Percentiles rank a stretch among this genome's conserved stretches.
Evolutionary conservation across 2,888 invertebrate species (phyloP).

Genomic region (Microctonus brassicae): DNA sequence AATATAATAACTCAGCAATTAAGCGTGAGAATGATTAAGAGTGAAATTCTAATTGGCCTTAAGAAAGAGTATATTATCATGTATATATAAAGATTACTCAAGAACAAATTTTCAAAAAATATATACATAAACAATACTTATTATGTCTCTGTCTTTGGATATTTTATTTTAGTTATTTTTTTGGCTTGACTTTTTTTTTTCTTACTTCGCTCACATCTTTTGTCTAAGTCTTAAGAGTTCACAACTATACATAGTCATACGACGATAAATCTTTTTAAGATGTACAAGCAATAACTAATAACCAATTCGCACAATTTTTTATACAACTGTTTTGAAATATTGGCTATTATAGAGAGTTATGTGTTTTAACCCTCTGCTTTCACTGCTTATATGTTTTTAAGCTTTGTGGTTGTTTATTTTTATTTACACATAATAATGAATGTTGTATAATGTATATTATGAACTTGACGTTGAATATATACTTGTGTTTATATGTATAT

Average conservation of each 20-base stretch:
- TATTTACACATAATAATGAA: too few species aligned
- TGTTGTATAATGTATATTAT: too few species aligned
- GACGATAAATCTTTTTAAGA: constrained; percentile 64
- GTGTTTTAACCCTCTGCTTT: constrained; percentile 38
- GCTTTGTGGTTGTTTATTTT: too few species aligned
- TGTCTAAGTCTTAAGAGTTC: constrained; percentile 27
- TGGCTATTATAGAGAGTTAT: constrained; percentile 67
- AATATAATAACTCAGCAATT: constrained; percentile 60
- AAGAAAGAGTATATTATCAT: background rate
- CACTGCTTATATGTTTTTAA: background rate
- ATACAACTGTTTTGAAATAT: constrained; percentile 65
- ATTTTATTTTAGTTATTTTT: constrained; percentile 23
- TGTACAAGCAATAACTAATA: constrained; percentile 65
- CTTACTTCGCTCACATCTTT: constrained; percentile 22
- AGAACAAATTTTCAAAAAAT: constrained; percentile 43
- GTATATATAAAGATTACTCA: background rate
- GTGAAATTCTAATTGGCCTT: constrained; percentile 62
- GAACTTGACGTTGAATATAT: too few species aligned
- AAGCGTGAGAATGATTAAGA: constrained; percentile 64
- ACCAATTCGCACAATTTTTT: constrained; percentile 64
- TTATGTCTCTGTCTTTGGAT: background rate
- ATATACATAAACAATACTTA: constrained; percentile 17
- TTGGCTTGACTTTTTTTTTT: constrained; percentile 10
- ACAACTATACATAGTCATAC: constrained; percentile 34
- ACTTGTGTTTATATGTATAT: too few species aligned